A percentile compares a stretch with the other conserved stretches of the same genome.
phyloP scores from a whole-genome alignment of 2,113 vertebrate genomes.

The Gopherus evgoodei region DNA sequence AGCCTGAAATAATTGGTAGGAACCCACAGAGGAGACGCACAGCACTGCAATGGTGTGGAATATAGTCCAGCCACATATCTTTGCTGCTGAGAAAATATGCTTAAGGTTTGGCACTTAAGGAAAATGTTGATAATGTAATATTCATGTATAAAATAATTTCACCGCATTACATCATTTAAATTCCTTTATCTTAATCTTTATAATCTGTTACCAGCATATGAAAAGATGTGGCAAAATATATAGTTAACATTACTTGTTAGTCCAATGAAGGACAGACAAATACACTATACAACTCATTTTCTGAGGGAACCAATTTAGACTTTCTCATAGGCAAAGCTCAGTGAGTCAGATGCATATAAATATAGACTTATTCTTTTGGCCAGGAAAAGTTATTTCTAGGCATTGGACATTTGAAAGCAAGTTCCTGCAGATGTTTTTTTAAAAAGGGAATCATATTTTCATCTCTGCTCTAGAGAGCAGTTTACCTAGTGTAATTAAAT shows the following conservation, averaged over 20 bases:
- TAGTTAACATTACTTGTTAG: neutral
- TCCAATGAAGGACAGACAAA: neutral
- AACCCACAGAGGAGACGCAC: neutral
- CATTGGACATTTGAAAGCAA: neutral
- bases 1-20: neutral
- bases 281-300: neutral
- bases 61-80: neutral
- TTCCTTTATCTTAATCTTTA: neutral
- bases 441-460: neutral
- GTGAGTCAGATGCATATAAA: neutral
- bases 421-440: neutral
- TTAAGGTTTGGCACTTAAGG: neutral
- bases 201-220: neutral
- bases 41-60: neutral
- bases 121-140: neutral
- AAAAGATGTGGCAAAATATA: neutral
- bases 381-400: neutral
- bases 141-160: neutral
- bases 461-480: neutral
- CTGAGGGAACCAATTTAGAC: neutral
- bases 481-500: slow-evolving; percentile 6
- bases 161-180: neutral
- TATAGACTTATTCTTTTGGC: neutral
- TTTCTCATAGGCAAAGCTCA: neutral
- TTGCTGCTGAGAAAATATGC: neutral